Base-by-base conservation (phyloP, 1,140 invertebrate genomes). In the Frieseomelitta varia region DNA sequence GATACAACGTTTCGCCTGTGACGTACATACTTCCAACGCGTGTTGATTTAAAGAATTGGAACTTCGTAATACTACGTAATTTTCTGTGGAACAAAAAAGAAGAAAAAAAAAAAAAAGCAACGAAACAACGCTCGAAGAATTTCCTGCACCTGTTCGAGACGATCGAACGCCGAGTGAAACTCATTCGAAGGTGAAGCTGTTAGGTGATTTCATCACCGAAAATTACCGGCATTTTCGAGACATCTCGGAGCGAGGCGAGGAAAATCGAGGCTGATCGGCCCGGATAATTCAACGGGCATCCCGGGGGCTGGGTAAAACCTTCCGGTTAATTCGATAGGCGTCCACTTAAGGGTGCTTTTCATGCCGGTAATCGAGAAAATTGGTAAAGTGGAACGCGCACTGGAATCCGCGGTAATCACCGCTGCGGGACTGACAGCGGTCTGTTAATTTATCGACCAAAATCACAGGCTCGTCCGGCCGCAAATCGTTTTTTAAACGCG, bases 401-500 rank as follows among this genome's bases (percentile, higher is more conserved):
- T 77, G 76, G 83, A 90, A 88, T 81, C 75, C 77, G 77, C 71
- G 81, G 84, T 90, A 91, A 91, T 91, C 79, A 86, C 82, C 83
- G 34, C 39, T 47, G 39, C 67, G 74, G 19, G 39, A n/a, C 75
- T 83, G 88, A 82, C 78, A 84, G 80, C 69, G 76, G 68, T 58
- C 79, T 72, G 85, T 91, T 91, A 91, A 92, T 92, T 92, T 92
- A 91, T 91, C 90, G 90, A 85, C 87, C 79, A 80, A 92, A 92
- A 92, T 90, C 87, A 92, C 87, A 92, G 91, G 27, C 73, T 67
- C 87, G 85, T 71, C 51, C 27, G 56, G 53, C 88, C 84, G 87
- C 87, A 89, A 89, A 91, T 91, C 87, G 84, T 71, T 85, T 90
- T 90, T 90, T 90, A 87, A 90, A 87, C 79, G 83, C 67, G 63